Evolutionary conservation across 2,113 vertebrate species (phyloP).

Genomic region (Siniperca knerii): DNA sequence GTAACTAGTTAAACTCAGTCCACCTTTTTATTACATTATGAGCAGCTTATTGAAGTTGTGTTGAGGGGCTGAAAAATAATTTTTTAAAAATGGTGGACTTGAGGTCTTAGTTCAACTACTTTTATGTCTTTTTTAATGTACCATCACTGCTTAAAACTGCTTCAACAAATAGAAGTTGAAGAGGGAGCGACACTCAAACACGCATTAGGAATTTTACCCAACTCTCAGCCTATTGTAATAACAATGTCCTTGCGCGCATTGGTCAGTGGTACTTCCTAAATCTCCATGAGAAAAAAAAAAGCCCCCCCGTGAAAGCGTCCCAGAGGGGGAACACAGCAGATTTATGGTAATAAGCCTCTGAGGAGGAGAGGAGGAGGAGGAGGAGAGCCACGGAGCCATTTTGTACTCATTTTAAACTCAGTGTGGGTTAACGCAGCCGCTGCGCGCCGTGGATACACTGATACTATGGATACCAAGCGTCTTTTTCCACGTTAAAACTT

Average conservation of each 20-base stretch:
- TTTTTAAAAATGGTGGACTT: neutral
- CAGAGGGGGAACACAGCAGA: conserved; percentile 81
- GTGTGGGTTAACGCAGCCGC: conserved; percentile 79
- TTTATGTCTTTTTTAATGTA: neutral
- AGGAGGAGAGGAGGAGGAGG: conserved; percentile 80
- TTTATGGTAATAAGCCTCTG: conserved; percentile 86
- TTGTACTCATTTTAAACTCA: conserved; percentile 89
- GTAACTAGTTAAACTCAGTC: no score
- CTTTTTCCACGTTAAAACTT: conserved; percentile 63
- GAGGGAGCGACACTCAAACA: conserved; percentile 19
- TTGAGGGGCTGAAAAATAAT: neutral
- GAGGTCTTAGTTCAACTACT: neutral
- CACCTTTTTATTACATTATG: neutral
- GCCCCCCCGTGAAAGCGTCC: conserved; percentile 72
- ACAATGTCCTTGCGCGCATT: conserved; percentile 70
- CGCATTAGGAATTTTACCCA: conserved; percentile 53
- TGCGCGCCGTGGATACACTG: conserved; percentile 73
- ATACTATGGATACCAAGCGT: conserved; percentile 60
- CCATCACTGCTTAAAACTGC: neutral
- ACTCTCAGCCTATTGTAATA: conserved; percentile 59
- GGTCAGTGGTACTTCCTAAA: conserved; percentile 73
- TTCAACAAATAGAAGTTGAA: neutral
- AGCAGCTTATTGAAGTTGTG: neutral
- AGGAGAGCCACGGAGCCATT: conserved; percentile 88
- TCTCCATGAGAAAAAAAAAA: conserved; percentile 77